A percentile compares a stretch with the other conserved stretches of the same genome.
These are phyloP conservation scores for Hyposmocoma kahamanoa DNA, from an alignment of 1,140 invertebrate genomes.

Conservation along the genomic window DNA sequence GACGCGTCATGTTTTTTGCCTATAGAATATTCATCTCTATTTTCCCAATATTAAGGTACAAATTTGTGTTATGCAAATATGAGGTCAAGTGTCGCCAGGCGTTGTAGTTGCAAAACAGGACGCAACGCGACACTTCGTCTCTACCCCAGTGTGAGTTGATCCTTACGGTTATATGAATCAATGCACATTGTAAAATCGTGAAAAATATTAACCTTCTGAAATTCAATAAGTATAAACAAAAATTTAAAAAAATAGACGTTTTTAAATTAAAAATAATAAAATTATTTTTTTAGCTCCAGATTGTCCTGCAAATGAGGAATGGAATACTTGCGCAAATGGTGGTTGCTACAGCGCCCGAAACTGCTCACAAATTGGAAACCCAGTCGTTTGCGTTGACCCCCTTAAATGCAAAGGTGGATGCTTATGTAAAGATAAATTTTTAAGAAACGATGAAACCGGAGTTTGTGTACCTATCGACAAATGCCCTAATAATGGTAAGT, in stretches of 20 bases:
- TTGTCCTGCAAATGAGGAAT: slow-evolving; percentile 4
- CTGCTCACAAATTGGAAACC: background rate
- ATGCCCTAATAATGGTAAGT: background rate
- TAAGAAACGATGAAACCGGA: background rate
- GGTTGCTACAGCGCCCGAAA: background rate
- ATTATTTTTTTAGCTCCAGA: background rate
- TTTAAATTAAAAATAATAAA: background rate
- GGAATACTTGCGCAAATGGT: background rate
- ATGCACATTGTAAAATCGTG: background rate
- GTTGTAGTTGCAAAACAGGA: background rate
- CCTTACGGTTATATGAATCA: background rate
- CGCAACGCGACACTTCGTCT: background rate
- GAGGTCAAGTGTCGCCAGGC: no score
- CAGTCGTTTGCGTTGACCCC: slow-evolving; percentile 7
- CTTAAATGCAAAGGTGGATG: background rate
- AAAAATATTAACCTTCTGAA: no score
- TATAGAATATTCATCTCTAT: no score
- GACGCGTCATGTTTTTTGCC: no score
- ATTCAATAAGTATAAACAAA: background rate
- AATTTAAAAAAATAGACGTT: background rate
- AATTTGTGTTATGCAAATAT: no score
- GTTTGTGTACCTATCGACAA: background rate
- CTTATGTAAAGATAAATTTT: background rate
- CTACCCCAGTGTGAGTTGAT: background rate
- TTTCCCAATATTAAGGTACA: no score